These are phyloP conservation scores for Tromatobia lineatoria DNA, from an alignment of 2,888 invertebrate species.

Conservation along the genomic window DNA sequence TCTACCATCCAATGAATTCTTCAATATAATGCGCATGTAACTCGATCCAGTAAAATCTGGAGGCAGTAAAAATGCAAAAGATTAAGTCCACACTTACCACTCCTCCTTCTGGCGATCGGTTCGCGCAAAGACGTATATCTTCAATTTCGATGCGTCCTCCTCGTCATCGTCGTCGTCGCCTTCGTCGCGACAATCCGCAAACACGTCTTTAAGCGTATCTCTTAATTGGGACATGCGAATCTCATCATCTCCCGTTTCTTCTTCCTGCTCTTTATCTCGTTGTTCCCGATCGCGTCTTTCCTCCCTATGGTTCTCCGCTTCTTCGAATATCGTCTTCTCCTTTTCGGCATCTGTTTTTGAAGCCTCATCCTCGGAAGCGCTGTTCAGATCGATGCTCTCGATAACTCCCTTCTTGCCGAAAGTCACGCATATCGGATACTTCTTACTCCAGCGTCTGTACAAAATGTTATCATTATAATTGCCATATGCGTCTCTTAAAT, in stretches of 20 bases:
- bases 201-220: slow-evolving; percentile 76
- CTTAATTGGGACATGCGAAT: slow-evolving; percentile 75
- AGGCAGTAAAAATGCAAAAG: not conserved
- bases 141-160: slow-evolving; percentile 76
- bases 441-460: slow-evolving; percentile 94
- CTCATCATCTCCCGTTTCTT: slow-evolving; percentile 78
- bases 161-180: slow-evolving; percentile 73
- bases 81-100: slow-evolving; percentile 88
- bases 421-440: slow-evolving; percentile 95
- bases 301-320: slow-evolving; percentile 75
- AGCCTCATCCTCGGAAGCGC: slow-evolving; percentile 82
- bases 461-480: not conserved
- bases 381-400: slow-evolving; percentile 77
- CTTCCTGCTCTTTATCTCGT: slow-evolving; percentile 85
- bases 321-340: slow-evolving; percentile 84
- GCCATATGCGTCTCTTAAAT: not conserved
- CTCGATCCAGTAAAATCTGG: not conserved
- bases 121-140: slow-evolving; percentile 90
- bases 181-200: slow-evolving; percentile 78
- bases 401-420: slow-evolving; percentile 85
- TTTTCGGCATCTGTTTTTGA: slow-evolving; percentile 78
- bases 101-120: slow-evolving; percentile 97
- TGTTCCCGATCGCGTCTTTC: slow-evolving; percentile 83
- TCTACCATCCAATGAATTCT: not conserved
- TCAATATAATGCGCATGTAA: not conserved